Conservation (phyloP, 2,113 vertebrate species). For the Abramis brama region DNA sequence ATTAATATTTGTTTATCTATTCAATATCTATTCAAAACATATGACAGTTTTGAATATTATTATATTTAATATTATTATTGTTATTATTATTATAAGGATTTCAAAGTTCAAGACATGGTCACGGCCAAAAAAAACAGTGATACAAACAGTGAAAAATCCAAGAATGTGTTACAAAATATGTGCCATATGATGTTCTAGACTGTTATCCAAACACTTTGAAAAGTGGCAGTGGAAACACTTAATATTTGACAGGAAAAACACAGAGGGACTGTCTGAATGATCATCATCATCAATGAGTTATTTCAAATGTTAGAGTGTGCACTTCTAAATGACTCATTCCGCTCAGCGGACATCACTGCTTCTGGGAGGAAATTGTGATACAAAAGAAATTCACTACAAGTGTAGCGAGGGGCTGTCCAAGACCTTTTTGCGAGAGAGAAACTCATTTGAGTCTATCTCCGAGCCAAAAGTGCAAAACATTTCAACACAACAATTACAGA, state of each 20-base stretch:
- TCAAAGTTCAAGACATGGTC: too few relatives aligned
- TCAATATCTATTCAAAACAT: too few relatives aligned
- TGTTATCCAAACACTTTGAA: not conserved
- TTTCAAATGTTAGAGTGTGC: not conserved
- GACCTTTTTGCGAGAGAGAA: not conserved
- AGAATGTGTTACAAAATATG: not conserved
- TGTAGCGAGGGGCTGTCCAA: not conserved
- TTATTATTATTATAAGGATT: too few relatives aligned
- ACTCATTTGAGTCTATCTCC: conserved; percentile 35
- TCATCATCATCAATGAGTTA: conserved; percentile 11
- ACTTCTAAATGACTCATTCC: not conserved
- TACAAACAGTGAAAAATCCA: not conserved
- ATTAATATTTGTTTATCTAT: too few relatives aligned
- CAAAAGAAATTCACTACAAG: not conserved
- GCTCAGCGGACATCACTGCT: not conserved
- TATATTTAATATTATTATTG: too few relatives aligned
- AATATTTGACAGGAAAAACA: not conserved
- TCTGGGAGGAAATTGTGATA: conserved; percentile 1
- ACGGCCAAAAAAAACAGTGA: not conserved
- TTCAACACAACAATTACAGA: conserved; percentile 36
- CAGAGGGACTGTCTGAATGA: not conserved
- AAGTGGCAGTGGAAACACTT: conserved; percentile 1
- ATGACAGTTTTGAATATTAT: too few relatives aligned
- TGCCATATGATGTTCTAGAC: not conserved
- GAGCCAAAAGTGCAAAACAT: conserved; percentile 25